These are phyloP conservation scores for Nymphalis io DNA, from an alignment of 1,140 invertebrate genomes.

Conservation along the genomic window DNA sequence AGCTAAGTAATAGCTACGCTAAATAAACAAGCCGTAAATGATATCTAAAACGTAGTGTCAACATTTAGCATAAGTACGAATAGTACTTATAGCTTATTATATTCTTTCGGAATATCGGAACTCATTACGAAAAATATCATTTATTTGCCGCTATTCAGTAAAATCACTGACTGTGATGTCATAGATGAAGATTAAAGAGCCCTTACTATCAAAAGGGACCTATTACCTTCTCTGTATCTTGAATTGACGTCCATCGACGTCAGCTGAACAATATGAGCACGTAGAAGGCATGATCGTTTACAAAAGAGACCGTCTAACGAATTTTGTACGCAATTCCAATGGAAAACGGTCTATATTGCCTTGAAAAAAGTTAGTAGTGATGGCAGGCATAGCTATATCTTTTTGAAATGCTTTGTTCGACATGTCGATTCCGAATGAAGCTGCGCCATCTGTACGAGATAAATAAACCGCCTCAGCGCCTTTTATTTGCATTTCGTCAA, in stretches of 20 bases:
- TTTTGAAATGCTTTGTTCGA: slow-evolving; percentile 28
- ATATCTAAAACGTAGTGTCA: no score
- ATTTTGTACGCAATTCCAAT: slow-evolving; percentile 5
- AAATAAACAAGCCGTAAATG: no score
- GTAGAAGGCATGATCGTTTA: slow-evolving; percentile 11
- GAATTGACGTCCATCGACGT: slow-evolving; percentile 61
- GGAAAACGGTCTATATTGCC: not conserved
- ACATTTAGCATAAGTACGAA: no score
- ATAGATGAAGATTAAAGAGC: slow-evolving; percentile 46
- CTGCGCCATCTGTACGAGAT: slow-evolving; percentile 12
- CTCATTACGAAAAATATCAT: slow-evolving; percentile 13
- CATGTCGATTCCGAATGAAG: slow-evolving; percentile 30
- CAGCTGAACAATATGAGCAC: slow-evolving; percentile 47
- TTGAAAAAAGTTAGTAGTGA: not conserved
- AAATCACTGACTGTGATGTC: slow-evolving; percentile 36
- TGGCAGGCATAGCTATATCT: slow-evolving; percentile 11
- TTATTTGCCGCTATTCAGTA: slow-evolving; percentile 23
- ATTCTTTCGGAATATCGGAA: slow-evolving; percentile 1
- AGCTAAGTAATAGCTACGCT: no score
- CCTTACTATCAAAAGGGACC: slow-evolving; percentile 47
- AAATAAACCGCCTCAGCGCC: slow-evolving; percentile 11
- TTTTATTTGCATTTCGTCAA: slow-evolving; percentile 12
- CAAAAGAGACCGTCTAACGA: not conserved
- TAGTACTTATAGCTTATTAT: not conserved
- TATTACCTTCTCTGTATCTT: slow-evolving; percentile 54